phyloP scores from a whole-genome alignment of 2,888 invertebrate genomes.

The Nomada goodeniana region DNA sequence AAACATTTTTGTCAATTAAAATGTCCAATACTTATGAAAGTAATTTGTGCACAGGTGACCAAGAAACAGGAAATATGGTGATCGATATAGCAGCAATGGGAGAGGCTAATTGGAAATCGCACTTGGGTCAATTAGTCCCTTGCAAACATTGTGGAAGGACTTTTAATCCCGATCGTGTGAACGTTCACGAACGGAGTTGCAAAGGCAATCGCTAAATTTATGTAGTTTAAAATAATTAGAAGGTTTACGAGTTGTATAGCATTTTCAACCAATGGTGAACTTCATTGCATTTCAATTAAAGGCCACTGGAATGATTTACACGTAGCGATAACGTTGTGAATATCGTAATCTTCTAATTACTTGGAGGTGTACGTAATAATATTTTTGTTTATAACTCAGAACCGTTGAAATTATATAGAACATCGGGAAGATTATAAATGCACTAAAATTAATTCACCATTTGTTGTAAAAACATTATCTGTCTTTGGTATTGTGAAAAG shows the following conservation, averaged over 20 bases:
- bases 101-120: slow-evolving; percentile 86
- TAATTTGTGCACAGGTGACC: slow-evolving; percentile 65
- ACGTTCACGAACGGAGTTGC: slow-evolving; percentile 87
- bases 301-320: slow-evolving; percentile 1
- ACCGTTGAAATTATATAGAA: neutral
- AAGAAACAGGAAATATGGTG: slow-evolving; percentile 64
- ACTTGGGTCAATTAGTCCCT: slow-evolving; percentile 85
- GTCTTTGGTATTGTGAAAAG: neutral
- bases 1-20: slow-evolving; percentile 2
- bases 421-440: neutral
- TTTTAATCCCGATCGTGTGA: slow-evolving; percentile 87
- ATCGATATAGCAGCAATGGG: slow-evolving; percentile 75
- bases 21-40: slow-evolving; percentile 5
- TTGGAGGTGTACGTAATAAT: slow-evolving; percentile 2
- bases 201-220: slow-evolving; percentile 74
- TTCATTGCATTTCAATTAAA: neutral
- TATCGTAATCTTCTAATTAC: slow-evolving; percentile 8
- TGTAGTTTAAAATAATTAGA: slow-evolving; percentile 16
- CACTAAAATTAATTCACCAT: neutral
- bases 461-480: too few species aligned
- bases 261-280: neutral
- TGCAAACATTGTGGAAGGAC: slow-evolving; percentile 87
- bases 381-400: neutral
- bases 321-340: neutral
- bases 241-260: neutral